Evolutionary conservation across 2,113 vertebrate genomes (phyloP), one percentile per base, ranked within the genome.

Genomic region (Chloroceryle aenea): DNA sequence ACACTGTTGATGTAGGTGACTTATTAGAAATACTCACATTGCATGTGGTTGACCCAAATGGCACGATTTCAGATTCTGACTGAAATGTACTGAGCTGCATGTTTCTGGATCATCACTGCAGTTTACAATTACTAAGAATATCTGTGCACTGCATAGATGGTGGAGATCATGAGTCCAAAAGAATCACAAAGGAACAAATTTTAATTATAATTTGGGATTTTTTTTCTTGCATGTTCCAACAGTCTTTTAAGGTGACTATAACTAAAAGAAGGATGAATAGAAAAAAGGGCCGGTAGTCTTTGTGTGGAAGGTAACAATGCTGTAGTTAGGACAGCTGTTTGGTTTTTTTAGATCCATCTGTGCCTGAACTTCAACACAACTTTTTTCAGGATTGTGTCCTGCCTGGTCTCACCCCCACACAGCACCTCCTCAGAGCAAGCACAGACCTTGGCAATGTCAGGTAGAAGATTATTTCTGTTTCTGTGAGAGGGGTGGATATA

Each of bases 81-180:
- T 89, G 81, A 93, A 85, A 72, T 6, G 18, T 29, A 72, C 36
- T 63, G 58, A 72, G 55, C 50, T 73, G 42, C 59, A 47, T 79
- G 22, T 76, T 94, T 87, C 63, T 91, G 63, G 50, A 32, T 71
- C 59, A 59, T 58, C 50, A 17, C 15, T 91, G 8, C 20, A 53
- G 78, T 82, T 95, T 87, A 76, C 29, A 85, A 36, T 27, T 66
- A 67, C 55, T 90, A 91, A 92, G 93, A 95, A 76, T 94, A 96
- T 50, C 71, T 6, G 5, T 73, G 59, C 30, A n/a, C 12, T 68
- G 77, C 29, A 16, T 81, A 95, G 89, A 87, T 93, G 87, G 78
- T 62, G 73, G 59, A 58, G 27, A 79, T 82, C 62, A 76, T 66
- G 74, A 84, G 89, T 32, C 66, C 89, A 94, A 71, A 92, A 82